Evolutionary conservation across 2,113 vertebrate genomes (phyloP), one percentile per base, ranked within the genome.

Genomic region (Cyprinodon brontotheroides): DNA sequence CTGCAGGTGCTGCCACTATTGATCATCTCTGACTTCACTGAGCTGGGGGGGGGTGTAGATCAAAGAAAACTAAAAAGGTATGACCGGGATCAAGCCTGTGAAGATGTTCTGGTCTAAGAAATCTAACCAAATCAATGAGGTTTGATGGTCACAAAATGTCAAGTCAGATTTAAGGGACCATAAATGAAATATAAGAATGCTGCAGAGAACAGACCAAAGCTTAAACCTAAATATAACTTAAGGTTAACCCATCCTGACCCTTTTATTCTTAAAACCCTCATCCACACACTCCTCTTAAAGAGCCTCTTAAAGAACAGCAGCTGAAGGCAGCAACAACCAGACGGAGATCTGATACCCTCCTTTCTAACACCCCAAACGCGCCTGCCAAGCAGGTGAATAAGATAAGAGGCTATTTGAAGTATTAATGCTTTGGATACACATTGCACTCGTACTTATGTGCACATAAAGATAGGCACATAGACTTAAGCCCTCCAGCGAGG

Each of bases 401-500:
- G 66, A 86, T 78, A 70, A 80, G 13, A 38, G 65, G 63, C 68
- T 69, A 82, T 86, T 72, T 84, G 43, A n/a, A 63, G 22, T 60
- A 72, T 66, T 38, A 70, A 48, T 20, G 36, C 63, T 77, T 84
- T 60, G 3, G 50, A 75, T 72, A 77, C 50, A 45, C 57, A 77
- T 75, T 61, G 63, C 50, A n/a, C 7, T 57, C 7, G 7, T 9
- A 57, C 60, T 17, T 45, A 69, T 29, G 9, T 57, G 74, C 43
- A 61, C 6, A 65, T 74, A 68, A 37, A 78, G 40, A 57, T 50
- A 65, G 59, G 77, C 64, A 83, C 45, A 85, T 53, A 76, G 66
- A 84, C 80, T 81, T 80, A 73, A 91, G 79, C 78, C 86, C 85
- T 88, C 75, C 82, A 79, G 83, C 60, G 67, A 92, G 79, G 80